These are phyloP conservation scores for Xestia ashworthii DNA, from an alignment of 2,888 invertebrate species.

Conservation along the genomic window DNA sequence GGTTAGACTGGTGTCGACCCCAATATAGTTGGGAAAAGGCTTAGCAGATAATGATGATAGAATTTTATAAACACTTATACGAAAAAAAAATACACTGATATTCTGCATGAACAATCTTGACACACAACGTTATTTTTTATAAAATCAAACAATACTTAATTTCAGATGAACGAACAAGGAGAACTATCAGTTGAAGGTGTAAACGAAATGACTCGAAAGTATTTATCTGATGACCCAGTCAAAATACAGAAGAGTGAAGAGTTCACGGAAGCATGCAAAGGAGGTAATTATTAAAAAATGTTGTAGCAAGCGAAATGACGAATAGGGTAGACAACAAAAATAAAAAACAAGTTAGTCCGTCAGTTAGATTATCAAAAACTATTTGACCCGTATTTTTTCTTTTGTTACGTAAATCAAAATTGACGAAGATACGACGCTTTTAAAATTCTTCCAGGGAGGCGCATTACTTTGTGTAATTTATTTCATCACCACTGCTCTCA, in stretches of 20 bases:
- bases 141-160: conserved; percentile 4
- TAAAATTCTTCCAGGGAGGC: too few relatives aligned
- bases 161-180: conserved; percentile 84
- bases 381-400: too few relatives aligned
- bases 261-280: conserved; percentile 81
- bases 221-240: conserved; percentile 76
- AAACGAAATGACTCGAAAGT: conserved; percentile 73
- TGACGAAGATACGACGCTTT: too few relatives aligned
- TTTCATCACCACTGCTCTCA: too few relatives aligned
- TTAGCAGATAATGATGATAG: too few relatives aligned
- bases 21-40: too few relatives aligned
- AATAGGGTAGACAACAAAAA: too few relatives aligned
- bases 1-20: too few relatives aligned
- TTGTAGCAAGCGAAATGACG: not conserved
- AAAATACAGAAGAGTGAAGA: conserved; percentile 77
- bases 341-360: too few relatives aligned
- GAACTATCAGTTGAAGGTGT: conserved; percentile 80
- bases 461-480: too few relatives aligned
- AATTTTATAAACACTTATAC: not conserved
- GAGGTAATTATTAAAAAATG: conserved; percentile 70
- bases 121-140: not conserved
- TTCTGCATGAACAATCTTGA: not conserved
- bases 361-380: too few relatives aligned
- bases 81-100: not conserved
- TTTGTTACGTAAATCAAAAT: too few relatives aligned